These are phyloP conservation scores for Gnatocerus cornutus DNA, from an alignment of 2,888 invertebrate genomes.

Conservation along the genomic window DNA sequence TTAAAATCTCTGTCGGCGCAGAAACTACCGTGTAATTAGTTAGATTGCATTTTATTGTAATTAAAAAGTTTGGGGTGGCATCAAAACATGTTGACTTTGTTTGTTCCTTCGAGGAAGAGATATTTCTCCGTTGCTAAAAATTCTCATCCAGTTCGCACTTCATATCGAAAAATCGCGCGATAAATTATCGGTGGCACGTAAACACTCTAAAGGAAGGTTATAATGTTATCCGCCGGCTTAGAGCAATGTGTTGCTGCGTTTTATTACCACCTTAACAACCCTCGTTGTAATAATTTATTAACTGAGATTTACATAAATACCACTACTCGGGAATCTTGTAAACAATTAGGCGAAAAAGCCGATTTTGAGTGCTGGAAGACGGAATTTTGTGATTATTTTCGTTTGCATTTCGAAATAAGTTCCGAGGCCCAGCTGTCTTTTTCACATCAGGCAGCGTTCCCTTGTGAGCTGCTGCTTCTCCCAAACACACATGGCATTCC, in stretches of 20 bases:
- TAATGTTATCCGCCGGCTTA: slow-evolving; percentile 33
- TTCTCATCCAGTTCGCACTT: slow-evolving; percentile 1
- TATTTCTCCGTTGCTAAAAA: slow-evolving; percentile 42
- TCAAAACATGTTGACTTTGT: slow-evolving; percentile 60
- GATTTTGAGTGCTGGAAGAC: background rate
- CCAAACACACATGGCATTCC: slow-evolving; percentile 60
- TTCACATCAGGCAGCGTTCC: slow-evolving; percentile 67
- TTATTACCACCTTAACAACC: slow-evolving; percentile 35
- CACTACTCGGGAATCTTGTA: slow-evolving; percentile 35
- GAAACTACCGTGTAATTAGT: slow-evolving; percentile 70
- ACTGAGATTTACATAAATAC: slow-evolving; percentile 39
- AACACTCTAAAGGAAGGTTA: slow-evolving; percentile 25
- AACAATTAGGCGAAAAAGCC: slow-evolving; percentile 24
- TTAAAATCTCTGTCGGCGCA: slow-evolving; percentile 70
- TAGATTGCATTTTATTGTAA: slow-evolving; percentile 70
- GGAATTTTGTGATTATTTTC: slow-evolving; percentile 56
- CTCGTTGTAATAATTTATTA: slow-evolving; percentile 39
- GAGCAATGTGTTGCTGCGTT: slow-evolving; percentile 40
- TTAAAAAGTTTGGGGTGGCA: slow-evolving; percentile 67
- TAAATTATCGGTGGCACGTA: slow-evolving; percentile 15
- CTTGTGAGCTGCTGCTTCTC: slow-evolving; percentile 45
- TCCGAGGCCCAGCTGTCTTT: slow-evolving; percentile 69
- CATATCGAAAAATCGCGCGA: background rate
- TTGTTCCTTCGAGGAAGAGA: slow-evolving; percentile 46
- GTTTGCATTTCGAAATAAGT: slow-evolving; percentile 57